Conservation (phyloP, 2,113 vertebrate genomes). For the Paratilapia polleni region DNA sequence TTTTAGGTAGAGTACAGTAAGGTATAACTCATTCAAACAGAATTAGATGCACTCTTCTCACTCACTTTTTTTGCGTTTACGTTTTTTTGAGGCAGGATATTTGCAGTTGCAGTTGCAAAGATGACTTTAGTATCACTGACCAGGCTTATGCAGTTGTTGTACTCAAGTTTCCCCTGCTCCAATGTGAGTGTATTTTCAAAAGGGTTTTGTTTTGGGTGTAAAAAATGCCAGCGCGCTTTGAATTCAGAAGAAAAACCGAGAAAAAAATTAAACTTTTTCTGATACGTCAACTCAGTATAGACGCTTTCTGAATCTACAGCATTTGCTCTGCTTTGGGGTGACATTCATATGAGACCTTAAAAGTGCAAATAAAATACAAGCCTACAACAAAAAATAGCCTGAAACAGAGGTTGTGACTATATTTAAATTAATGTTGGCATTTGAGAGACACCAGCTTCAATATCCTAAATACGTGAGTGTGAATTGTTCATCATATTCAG, state of each 20-base stretch:
- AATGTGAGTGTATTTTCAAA: fast-evolving
- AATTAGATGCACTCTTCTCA: too few relatives aligned
- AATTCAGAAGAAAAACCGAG: neutral
- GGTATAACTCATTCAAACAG: neutral
- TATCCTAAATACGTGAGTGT: neutral
- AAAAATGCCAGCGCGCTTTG: neutral
- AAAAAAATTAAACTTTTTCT: neutral
- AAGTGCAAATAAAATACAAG: neutral
- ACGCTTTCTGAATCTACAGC: neutral
- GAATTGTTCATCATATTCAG: slow-evolving; percentile 2
- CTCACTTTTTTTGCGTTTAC: too few relatives aligned
- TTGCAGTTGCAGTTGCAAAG: too few relatives aligned
- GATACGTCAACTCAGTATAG: neutral
- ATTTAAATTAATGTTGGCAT: slow-evolving; percentile 8
- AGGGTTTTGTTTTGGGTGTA: fast-evolving
- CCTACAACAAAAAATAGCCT: neutral
- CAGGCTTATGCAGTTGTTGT: neutral
- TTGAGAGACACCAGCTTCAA: slow-evolving; percentile 17
- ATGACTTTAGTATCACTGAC: neutral
- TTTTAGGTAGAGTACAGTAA: neutral
- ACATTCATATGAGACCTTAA: neutral
- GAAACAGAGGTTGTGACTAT: neutral
- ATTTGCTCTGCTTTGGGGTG: neutral
- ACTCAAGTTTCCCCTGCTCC: neutral
- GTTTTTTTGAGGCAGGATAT: too few relatives aligned